phyloP scores from a whole-genome alignment of 2,113 vertebrate genomes.

The Paratilapia polleni region DNA sequence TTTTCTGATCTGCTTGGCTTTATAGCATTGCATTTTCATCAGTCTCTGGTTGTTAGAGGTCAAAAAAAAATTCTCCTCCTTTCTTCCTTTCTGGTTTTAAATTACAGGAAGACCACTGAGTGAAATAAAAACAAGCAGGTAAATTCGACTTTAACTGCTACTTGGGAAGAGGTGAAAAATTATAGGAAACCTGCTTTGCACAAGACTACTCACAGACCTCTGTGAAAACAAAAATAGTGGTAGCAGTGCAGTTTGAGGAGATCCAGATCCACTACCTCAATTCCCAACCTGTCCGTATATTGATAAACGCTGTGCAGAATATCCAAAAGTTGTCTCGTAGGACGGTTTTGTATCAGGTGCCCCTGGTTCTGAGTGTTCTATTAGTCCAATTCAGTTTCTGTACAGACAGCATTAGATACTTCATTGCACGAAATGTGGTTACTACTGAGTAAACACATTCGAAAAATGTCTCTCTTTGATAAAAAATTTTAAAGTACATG shows the following conservation, averaged over 20 bases:
- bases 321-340: not conserved
- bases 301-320: not conserved
- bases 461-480: not conserved
- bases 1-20: constrained; percentile 70
- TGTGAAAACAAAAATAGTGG: not conserved
- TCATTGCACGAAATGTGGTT: not conserved
- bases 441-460: not conserved
- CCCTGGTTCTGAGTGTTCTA: not conserved
- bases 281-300: not conserved
- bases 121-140: not conserved
- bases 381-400: not conserved
- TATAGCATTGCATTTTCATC: constrained; percentile 27
- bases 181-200: not conserved
- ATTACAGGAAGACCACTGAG: not conserved
- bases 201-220: not conserved
- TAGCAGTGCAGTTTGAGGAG: not conserved
- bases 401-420: not conserved
- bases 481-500: not conserved
- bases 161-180: not conserved
- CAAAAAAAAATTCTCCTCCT: not conserved
- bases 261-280: not conserved
- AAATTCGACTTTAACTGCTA: not conserved
- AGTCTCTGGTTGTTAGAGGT: constrained; percentile 4
- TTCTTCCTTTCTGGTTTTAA: not conserved
- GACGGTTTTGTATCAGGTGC: not conserved